phyloP scores from a whole-genome alignment of 2,113 vertebrate genomes.

The Cisticola juncidis region DNA sequence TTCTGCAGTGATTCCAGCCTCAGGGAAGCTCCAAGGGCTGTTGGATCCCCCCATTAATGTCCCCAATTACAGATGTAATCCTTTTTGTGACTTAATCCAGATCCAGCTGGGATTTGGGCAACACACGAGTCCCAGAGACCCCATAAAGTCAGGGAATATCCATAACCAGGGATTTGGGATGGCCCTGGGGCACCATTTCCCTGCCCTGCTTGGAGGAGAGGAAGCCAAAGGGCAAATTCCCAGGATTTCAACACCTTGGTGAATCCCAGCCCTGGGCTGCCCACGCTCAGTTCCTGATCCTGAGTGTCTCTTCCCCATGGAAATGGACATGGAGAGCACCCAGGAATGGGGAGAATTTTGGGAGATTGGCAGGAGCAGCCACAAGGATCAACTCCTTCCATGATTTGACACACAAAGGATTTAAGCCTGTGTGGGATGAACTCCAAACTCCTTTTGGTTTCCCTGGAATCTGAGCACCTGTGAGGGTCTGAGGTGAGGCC shows the following conservation, averaged over 20 bases:
- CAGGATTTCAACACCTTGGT: not conserved
- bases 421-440: not conserved
- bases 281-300: fast-evolving
- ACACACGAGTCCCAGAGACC: not conserved
- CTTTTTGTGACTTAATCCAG: not conserved
- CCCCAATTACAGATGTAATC: fast-evolving
- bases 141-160: not conserved
- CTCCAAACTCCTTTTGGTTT: not conserved
- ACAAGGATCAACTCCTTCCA: not conserved
- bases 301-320: fast-evolving
- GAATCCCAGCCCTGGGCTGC: not conserved
- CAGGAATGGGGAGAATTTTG: not conserved
- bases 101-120: not conserved
- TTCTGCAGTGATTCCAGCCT: not conserved
- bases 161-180: not conserved
- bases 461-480: not conserved
- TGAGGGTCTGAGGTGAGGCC: not conserved
- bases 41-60: not conserved
- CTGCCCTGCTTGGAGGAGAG: not conserved
- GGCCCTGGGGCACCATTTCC: not conserved
- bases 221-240: not conserved
- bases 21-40: not conserved
- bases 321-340: not conserved
- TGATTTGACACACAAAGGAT: fast-evolving
- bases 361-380: not conserved